Evolutionary conservation across 1,140 invertebrate species (phyloP), one percentile per base, ranked within the genome.

Genomic region (Aphaenogaster rudis): DNA sequence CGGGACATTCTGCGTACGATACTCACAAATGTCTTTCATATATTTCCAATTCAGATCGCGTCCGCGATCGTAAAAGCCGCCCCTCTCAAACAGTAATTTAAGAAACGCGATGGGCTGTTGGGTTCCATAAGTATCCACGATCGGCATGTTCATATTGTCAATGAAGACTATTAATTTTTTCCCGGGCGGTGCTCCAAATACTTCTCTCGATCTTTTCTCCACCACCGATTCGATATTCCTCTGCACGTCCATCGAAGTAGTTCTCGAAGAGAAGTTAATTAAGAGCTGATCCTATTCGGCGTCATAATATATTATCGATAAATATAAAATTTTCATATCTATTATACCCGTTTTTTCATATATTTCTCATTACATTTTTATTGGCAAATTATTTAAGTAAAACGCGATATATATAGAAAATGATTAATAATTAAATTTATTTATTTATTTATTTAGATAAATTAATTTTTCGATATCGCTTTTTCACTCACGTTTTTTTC

Each of bases 71-170:
- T 98, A 99, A 90, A 98, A 97, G 36, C 98, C 98, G 86, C 97
- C 97, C 90, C 97, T 97, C 94, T 99, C 98, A 64, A 99, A 96
- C 1, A 99, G 93, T 28, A 99, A 94, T 94, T 99, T 99, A 1
- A 99, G 94, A 9, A 99, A 93, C 0, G 98, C 98, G 87, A 99
- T 98, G 0, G 98, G 98, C 92, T 99, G 98, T 94, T 99, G 98
- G 0, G 98, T 99, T 1, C 98, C 98, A 93, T 99, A 99, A 1
- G 97, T 97, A 93, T 97, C 98, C 42, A 98, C 97, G 95, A 98
- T 97, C 54, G 98, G 98, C 98, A 99, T 99, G 94, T 99, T 99
- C 97, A 99, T 97, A 92, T 99, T 98, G 94, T 99, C 98, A 88
- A 99, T 97, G 93, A 99, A 99, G 88, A 98, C 96, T 63, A 98